phyloP scores from a whole-genome alignment of 2,113 vertebrate genomes.

The Piprites chloris region DNA sequence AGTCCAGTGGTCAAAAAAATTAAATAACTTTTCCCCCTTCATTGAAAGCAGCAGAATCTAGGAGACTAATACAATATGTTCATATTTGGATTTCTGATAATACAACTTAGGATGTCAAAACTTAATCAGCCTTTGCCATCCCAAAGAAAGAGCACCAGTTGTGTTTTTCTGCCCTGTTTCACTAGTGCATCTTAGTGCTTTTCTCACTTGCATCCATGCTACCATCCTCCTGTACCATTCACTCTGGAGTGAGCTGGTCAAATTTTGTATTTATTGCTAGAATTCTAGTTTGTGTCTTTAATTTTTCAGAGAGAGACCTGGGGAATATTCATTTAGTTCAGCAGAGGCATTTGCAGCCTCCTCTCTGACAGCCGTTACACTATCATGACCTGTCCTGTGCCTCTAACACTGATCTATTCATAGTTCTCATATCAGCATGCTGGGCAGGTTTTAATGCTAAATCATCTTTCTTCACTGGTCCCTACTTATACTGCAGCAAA shows the following conservation, averaged over 20 bases:
- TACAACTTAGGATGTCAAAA: not conserved
- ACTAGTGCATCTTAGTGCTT: not conserved
- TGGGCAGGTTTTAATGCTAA: slow-evolving; percentile 51
- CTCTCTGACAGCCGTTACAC: slow-evolving; percentile 13
- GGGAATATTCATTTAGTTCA: slow-evolving; percentile 28
- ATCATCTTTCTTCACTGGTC: slow-evolving; percentile 28
- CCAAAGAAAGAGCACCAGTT: not conserved
- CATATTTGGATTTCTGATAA: not conserved
- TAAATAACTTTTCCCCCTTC: not conserved
- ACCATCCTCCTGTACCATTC: not conserved
- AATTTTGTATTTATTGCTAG: not conserved
- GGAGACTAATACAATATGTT: not conserved
- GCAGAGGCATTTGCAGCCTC: not conserved
- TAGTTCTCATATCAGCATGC: slow-evolving; percentile 36
- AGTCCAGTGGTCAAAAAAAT: not conserved
- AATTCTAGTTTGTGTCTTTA: slow-evolving; percentile 8
- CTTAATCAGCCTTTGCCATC: not conserved
- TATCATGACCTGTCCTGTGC: slow-evolving; percentile 11
- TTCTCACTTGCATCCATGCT: not conserved
- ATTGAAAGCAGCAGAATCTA: not conserved
- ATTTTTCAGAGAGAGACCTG: not conserved
- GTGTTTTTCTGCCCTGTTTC: not conserved
- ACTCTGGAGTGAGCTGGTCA: not conserved
- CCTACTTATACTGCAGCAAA: slow-evolving; percentile 14
- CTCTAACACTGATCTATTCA: slow-evolving; percentile 32